Base-by-base conservation (phyloP, 2,797 vertebrate species). In the Platalea minor region DNA sequence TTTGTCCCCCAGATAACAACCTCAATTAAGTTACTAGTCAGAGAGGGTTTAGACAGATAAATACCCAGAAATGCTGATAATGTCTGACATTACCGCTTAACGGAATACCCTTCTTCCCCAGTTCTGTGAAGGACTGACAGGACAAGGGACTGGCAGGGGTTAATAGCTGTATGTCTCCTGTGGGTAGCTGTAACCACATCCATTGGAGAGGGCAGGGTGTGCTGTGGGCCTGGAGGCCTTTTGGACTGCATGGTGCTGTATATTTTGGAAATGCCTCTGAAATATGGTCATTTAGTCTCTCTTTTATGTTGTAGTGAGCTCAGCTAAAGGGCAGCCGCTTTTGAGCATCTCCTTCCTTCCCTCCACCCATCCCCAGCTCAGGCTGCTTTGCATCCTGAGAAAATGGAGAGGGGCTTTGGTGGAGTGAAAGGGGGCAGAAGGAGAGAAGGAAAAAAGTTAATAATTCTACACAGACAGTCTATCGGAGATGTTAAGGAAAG, bases 381-480 rank as follows among this genome's bases (percentile, higher is more conserved):
- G 70, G 70, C 92, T 67, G 91, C 89, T 97, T 96, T 97, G 73
- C 91, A 92, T 94, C 91, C 65, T 95, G 91, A 95, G 88, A 95
- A 93, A 74, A 53, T 68, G 81, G 65, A 94, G 84, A 95, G 60
- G 28, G 73, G 82, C 79, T 94, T 94, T 88, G 76, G 43, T 88
- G 70, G 46, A 76, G 78, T 41, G 39, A 96, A 95, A 96, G 64
- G 91, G 45, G 73, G 86, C 60, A 88, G 80, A 87, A 92, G 54
- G 48, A 96, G 54, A 87, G 88, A 80, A 83, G 87, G 69, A 81
- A 93, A 94, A 70, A 85, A 73, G 91, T 93, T 95, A 89, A 74
- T 94, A 95, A 95, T 97, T 96, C 95, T 87, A 17, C 74, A 45
- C 61, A 94, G 94, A 81, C 65, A 39, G 54, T 93, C 50, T 94